phyloP scores from a whole-genome alignment of 2,888 invertebrate genomes.

The Pachydiplax longipennis region DNA sequence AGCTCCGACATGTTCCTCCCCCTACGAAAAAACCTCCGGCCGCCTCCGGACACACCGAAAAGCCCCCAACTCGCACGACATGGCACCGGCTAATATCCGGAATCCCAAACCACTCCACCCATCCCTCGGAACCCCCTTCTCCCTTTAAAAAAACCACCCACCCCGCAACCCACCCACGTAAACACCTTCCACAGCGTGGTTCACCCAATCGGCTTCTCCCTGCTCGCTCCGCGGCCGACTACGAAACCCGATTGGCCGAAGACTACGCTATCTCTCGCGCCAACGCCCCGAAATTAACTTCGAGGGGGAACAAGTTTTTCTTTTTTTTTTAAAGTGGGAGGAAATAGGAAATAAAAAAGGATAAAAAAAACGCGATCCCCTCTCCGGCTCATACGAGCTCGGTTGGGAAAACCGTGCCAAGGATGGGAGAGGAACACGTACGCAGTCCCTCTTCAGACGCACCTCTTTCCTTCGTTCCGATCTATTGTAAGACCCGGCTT shows the following conservation, averaged over 20 bases:
- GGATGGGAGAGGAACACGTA: neutral
- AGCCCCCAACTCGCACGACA: neutral
- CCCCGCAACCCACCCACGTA: neutral
- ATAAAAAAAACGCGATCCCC: neutral
- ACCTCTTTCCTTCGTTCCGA: neutral
- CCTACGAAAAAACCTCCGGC: neutral
- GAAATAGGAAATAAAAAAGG: neutral
- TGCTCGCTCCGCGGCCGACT: constrained; percentile 8
- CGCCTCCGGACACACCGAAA: neutral
- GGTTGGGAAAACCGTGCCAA: neutral
- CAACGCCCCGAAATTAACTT: constrained; percentile 36
- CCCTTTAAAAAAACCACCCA: neutral
- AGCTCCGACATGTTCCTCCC: neutral
- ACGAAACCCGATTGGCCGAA: constrained; percentile 19
- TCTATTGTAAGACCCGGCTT: neutral
- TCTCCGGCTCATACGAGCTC: neutral
- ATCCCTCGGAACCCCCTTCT: neutral
- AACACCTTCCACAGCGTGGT: neutral
- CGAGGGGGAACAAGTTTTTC: neutral
- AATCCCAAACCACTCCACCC: neutral
- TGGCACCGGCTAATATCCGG: constrained; percentile 40
- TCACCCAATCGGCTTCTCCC: constrained; percentile 19
- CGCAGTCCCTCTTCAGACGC: neutral
- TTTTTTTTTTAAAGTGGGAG: neutral
- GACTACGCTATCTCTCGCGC: constrained; percentile 10